These are phyloP conservation scores for Sapajus apella DNA, from an alignment of 2,113 vertebrate species.

Conservation along the genomic window DNA sequence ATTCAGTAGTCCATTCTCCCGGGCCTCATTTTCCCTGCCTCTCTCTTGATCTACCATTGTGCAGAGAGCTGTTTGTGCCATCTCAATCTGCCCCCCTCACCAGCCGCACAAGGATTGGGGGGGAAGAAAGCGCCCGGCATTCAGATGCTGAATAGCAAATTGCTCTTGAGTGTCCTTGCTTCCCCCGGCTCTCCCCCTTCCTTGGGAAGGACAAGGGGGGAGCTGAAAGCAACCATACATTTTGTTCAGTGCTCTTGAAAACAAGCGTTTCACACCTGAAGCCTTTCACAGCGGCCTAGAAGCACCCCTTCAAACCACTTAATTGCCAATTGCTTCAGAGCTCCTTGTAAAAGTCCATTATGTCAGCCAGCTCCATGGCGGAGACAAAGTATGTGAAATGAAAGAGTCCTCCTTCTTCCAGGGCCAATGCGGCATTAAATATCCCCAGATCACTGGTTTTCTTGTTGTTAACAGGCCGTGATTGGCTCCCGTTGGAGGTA, in stretches of 20 bases:
- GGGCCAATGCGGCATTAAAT: constrained; percentile 89
- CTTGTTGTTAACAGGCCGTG: constrained; percentile 88
- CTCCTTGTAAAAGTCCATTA: constrained; percentile 96
- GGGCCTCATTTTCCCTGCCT: constrained; percentile 91
- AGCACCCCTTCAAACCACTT: constrained; percentile 99
- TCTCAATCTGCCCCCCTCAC: constrained; percentile 90
- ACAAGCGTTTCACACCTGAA: constrained; percentile 99
- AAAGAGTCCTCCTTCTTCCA: constrained; percentile 93
- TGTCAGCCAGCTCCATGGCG: constrained; percentile 89
- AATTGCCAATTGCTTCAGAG: constrained; percentile 99
- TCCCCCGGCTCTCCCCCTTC: constrained; percentile 83
- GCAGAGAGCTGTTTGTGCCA: constrained; percentile 94
- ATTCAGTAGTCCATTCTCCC: constrained; percentile 88
- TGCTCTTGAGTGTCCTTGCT: constrained; percentile 98
- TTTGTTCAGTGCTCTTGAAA: constrained; percentile 98
- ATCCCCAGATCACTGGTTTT: constrained; percentile 89
- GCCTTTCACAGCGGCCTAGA: constrained; percentile 95
- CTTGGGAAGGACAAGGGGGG: constrained; percentile 91
- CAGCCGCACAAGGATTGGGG: constrained; percentile 86
- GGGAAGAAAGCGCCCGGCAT: constrained; percentile 91
- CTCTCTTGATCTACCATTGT: constrained; percentile 92
- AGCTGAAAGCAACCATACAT: constrained; percentile 98
- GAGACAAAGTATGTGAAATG: constrained; percentile 95
- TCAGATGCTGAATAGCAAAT: constrained; percentile 98
- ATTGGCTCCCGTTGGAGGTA: constrained; percentile 80